Evolutionary conservation across 2,888 invertebrate genomes (phyloP).

Genomic region (Eilema sororculum): DNA sequence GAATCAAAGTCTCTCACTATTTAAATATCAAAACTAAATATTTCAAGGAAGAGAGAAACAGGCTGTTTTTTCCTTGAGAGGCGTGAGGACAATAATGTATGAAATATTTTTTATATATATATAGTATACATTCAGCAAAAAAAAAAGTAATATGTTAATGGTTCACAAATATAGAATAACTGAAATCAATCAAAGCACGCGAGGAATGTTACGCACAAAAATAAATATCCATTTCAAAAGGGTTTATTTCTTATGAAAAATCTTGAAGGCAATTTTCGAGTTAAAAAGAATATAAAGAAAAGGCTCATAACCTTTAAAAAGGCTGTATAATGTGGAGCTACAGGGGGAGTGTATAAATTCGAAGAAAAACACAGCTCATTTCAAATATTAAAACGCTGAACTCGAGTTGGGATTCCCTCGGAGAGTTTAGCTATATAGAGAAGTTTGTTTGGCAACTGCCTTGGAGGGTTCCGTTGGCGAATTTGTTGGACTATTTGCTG

Average conservation of each 20-base stretch:
- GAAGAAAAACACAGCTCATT: constrained; percentile 65
- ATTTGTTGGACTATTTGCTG: constrained; percentile 21
- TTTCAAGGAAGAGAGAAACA: no score
- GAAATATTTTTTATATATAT: background rate
- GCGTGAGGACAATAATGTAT: background rate
- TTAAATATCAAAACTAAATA: background rate
- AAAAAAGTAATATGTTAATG: constrained; percentile 12
- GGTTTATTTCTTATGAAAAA: constrained; percentile 36
- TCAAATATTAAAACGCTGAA: constrained; percentile 67
- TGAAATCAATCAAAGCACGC: constrained; percentile 31
- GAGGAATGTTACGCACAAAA: constrained; percentile 20
- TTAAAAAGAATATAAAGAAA: constrained; percentile 52
- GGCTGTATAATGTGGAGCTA: constrained; percentile 57
- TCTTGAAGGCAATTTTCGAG: constrained; percentile 37
- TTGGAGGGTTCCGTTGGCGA: constrained; percentile 27
- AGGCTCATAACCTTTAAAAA: constrained; percentile 55
- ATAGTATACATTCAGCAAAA: background rate
- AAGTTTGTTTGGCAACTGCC: constrained; percentile 28
- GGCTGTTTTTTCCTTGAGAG: no score
- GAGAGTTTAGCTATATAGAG: constrained; percentile 30
- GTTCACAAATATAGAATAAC: constrained; percentile 20
- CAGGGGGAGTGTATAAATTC: constrained; percentile 55
- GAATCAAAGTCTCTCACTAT: no score
- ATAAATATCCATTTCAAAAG: constrained; percentile 27
- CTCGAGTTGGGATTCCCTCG: constrained; percentile 41